Percentiles rank a stretch among this genome's conserved stretches.
Evolutionary conservation across 2,888 invertebrate genomes (phyloP).

Genomic region (Cheilosia scutellata): DNA sequence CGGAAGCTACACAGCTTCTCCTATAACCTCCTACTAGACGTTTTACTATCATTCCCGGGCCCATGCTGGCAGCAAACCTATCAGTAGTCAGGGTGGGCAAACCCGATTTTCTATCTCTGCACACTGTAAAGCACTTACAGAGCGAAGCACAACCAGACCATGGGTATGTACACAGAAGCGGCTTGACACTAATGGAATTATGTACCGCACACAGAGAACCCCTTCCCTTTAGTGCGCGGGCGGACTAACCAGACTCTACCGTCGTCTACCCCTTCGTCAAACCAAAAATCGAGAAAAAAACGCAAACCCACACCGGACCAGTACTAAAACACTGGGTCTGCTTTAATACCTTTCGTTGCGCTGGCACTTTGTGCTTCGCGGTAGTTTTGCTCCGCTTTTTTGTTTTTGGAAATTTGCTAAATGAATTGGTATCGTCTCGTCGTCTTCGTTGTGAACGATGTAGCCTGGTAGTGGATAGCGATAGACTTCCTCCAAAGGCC

Average conservation of each 20-base stretch:
- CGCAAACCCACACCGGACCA: conserved; percentile 21
- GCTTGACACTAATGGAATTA: conserved; percentile 73
- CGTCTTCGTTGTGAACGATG: conserved; percentile 17
- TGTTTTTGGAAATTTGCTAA: conserved; percentile 35
- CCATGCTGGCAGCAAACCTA: conserved; percentile 1
- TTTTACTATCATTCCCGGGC: conserved; percentile 26
- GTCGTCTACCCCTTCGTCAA: background rate
- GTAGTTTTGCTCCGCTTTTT: conserved; percentile 34
- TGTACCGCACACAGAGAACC: conserved; percentile 62
- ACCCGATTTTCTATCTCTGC: conserved; percentile 40
- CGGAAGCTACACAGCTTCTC: conserved; percentile 61
- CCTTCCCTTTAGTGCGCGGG: conserved; percentile 28
- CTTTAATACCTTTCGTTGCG: conserved; percentile 50
- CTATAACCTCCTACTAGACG: conserved; percentile 18
- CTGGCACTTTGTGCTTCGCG: conserved; percentile 39
- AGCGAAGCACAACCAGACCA: conserved; percentile 34
- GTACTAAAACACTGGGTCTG: conserved; percentile 46
- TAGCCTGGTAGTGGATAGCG: conserved; percentile 1
- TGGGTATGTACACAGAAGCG: conserved; percentile 48
- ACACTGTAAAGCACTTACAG: conserved; percentile 57
- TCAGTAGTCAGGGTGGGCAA: conserved; percentile 22
- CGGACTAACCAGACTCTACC: conserved; percentile 22
- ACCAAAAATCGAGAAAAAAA: conserved; percentile 17
- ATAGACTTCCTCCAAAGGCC: conserved; percentile 40
- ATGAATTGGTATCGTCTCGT: conserved; percentile 59